These are phyloP conservation scores for Eristalinus aeneus DNA, from an alignment of 2,888 invertebrate species.

Conservation along the genomic window DNA sequence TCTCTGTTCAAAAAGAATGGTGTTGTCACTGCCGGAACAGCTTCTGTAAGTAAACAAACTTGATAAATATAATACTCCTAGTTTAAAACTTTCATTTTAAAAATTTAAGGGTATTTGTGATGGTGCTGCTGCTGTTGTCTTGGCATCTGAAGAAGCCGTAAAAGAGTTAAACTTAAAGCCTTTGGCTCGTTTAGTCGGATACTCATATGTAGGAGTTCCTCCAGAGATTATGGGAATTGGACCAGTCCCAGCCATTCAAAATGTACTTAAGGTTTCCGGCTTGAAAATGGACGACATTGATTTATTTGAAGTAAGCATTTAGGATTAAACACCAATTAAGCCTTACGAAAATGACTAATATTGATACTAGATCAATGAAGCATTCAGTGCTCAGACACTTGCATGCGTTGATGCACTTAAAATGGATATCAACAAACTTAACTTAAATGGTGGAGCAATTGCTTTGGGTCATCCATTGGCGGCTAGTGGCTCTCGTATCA, in stretches of 20 bases:
- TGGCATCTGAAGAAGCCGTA: slow-evolving; percentile 95
- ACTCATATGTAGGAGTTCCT: slow-evolving; percentile 96
- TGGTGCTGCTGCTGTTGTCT: slow-evolving; percentile 95
- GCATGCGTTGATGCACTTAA: slow-evolving; percentile 95
- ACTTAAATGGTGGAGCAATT: slow-evolving; percentile 97
- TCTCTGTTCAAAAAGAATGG: slow-evolving; percentile 97
- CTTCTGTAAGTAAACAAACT: slow-evolving; percentile 86
- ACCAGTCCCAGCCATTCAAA: slow-evolving; percentile 95
- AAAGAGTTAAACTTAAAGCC: slow-evolving; percentile 91
- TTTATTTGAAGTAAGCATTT: slow-evolving; percentile 89
- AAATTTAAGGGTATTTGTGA: slow-evolving; percentile 92
- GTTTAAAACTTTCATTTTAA: slow-evolving; percentile 70
- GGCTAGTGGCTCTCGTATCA: slow-evolving; percentile 97
- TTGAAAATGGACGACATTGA: slow-evolving; percentile 93
- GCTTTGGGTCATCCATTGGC: slow-evolving; percentile 98
- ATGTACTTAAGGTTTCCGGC: slow-evolving; percentile 89
- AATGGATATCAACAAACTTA: slow-evolving; percentile 92
- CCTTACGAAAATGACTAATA: background rate
- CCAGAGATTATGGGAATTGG: slow-evolving; percentile 99
- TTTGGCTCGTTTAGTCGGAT: slow-evolving; percentile 94
- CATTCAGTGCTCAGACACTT: slow-evolving; percentile 96
- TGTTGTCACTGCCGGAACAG: slow-evolving; percentile 95
- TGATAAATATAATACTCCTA: background rate
- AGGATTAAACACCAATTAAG: background rate
- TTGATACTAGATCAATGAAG: slow-evolving; percentile 93